These are phyloP conservation scores for Andrena marginata DNA, from an alignment of 2,888 invertebrate species.

Conservation along the genomic window DNA sequence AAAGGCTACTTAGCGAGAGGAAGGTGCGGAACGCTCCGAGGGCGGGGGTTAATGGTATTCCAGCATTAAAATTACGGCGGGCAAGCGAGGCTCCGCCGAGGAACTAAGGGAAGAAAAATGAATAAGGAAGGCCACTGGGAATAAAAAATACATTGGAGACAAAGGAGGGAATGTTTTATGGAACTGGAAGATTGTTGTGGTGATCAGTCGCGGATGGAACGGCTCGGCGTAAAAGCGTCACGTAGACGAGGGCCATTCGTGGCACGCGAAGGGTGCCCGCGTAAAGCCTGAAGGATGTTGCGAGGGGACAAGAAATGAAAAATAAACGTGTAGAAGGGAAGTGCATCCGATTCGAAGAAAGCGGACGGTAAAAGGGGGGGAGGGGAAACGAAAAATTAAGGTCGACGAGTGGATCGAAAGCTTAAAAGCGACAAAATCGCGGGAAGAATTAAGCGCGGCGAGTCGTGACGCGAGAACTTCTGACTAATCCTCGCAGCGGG, in stretches of 20 bases:
- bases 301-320: conserved; percentile 3
- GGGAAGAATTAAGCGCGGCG: background rate
- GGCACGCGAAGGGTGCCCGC: conserved; percentile 6
- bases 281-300: conserved; percentile 52
- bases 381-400: conserved; percentile 12
- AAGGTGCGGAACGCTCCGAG: conserved; percentile 12
- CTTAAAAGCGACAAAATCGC: background rate
- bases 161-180: conserved; percentile 53
- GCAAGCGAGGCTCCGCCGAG: conserved; percentile 23
- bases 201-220: conserved; percentile 41
- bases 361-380: background rate
- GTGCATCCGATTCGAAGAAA: conserved; percentile 10
- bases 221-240: conserved; percentile 43
- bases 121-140: conserved; percentile 55
- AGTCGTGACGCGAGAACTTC: background rate
- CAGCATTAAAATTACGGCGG: conserved; percentile 57
- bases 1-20: conserved; percentile 36
- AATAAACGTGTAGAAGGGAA: background rate
- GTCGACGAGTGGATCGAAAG: background rate
- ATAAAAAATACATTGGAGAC: conserved; percentile 60
- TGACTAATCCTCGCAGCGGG: conserved; percentile 23
- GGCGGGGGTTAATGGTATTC: conserved; percentile 66
- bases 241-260: conserved; percentile 31
- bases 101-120: conserved; percentile 47
- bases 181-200: conserved; percentile 57